A percentile compares a stretch with the other conserved stretches of the same genome.
These are phyloP conservation scores for Hemithea aestivaria DNA, from an alignment of 2,888 invertebrate species.

Conservation along the genomic window DNA sequence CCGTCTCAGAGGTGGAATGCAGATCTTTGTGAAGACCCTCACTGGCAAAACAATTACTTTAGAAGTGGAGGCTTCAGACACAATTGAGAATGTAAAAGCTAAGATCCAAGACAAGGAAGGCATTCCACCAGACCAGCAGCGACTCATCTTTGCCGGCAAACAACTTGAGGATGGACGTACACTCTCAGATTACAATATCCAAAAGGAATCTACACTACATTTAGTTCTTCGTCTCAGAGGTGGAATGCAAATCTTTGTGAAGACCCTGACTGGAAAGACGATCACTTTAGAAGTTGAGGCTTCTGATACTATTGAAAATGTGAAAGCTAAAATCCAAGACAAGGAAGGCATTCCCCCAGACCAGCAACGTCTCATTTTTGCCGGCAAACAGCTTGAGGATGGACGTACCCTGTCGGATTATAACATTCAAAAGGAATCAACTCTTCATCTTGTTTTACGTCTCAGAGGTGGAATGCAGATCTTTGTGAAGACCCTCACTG, in stretches of 20 bases:
- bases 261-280: slow-evolving; percentile 42
- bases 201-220: slow-evolving; percentile 46
- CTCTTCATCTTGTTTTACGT: slow-evolving; percentile 38
- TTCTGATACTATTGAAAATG: slow-evolving; percentile 40
- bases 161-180: slow-evolving; percentile 48
- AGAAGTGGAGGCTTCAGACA: slow-evolving; percentile 44
- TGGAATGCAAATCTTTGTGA: slow-evolving; percentile 49
- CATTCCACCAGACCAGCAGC: slow-evolving; percentile 48
- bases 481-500: slow-evolving; percentile 44
- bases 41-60: slow-evolving; percentile 48
- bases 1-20: slow-evolving; percentile 56
- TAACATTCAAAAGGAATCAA: slow-evolving; percentile 45
- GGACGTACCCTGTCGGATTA: slow-evolving; percentile 42
- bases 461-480: slow-evolving; percentile 46
- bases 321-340: slow-evolving; percentile 44
- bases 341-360: slow-evolving; percentile 47
- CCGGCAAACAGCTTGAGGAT: slow-evolving; percentile 43
- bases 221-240: slow-evolving; percentile 43
- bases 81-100: slow-evolving; percentile 49
- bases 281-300: slow-evolving; percentile 41
- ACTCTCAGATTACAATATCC: slow-evolving; percentile 46
- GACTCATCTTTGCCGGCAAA: slow-evolving; percentile 46
- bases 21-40: slow-evolving; percentile 46
- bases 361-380: slow-evolving; percentile 43
- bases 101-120: slow-evolving; percentile 51